Conservation (phyloP, 30 jellyfish, hydroid and myxozoan genomes). For the Mastigias papua region DNA sequence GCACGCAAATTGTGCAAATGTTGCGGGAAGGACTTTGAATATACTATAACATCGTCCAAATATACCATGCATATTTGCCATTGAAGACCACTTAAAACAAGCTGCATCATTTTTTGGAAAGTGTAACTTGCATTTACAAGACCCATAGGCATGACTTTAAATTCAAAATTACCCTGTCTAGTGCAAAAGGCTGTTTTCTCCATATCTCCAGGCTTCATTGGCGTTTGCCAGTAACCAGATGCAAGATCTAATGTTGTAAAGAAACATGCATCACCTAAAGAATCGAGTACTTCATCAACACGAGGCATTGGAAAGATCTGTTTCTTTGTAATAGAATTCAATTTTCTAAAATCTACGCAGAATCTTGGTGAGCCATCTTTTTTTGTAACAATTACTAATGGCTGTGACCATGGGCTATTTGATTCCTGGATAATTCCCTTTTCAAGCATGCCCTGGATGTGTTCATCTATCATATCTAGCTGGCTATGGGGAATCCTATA, state of each 20-base stretch:
- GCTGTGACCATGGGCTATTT: slow-evolving; percentile 50
- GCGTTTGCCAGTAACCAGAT: slow-evolving; percentile 70
- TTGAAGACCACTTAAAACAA: slow-evolving; percentile 52
- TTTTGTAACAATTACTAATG: slow-evolving; percentile 32
- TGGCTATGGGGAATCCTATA: slow-evolving; percentile 50
- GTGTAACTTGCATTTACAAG: slow-evolving; percentile 39
- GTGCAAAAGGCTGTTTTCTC: slow-evolving; percentile 59
- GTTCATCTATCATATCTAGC: slow-evolving; percentile 33
- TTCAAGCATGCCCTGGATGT: slow-evolving; percentile 33
- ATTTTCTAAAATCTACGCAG: slow-evolving; percentile 34
- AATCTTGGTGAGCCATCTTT: slow-evolving; percentile 43
- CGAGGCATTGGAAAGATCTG: slow-evolving; percentile 74
- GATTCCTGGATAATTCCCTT: slow-evolving; percentile 16
- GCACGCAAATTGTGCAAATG: slow-evolving; percentile 38
- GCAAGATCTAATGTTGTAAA: slow-evolving; percentile 69
- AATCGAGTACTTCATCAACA: slow-evolving; percentile 50
- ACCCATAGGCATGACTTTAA: slow-evolving; percentile 61
- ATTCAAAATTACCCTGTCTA: slow-evolving; percentile 48
- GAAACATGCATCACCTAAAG: slow-evolving; percentile 48
- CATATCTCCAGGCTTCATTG: slow-evolving; percentile 31
- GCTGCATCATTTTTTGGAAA: slow-evolving; percentile 60
- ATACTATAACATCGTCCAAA: slow-evolving; percentile 72
- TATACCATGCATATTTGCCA: slow-evolving; percentile 66
- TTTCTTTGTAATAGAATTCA: slow-evolving; percentile 23
- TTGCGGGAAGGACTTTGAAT: slow-evolving; percentile 26